A percentile compares a stretch with the other conserved stretches of the same genome.
phyloP scores from a whole-genome alignment of 2,888 invertebrate species.

The Apotomis capreana region DNA sequence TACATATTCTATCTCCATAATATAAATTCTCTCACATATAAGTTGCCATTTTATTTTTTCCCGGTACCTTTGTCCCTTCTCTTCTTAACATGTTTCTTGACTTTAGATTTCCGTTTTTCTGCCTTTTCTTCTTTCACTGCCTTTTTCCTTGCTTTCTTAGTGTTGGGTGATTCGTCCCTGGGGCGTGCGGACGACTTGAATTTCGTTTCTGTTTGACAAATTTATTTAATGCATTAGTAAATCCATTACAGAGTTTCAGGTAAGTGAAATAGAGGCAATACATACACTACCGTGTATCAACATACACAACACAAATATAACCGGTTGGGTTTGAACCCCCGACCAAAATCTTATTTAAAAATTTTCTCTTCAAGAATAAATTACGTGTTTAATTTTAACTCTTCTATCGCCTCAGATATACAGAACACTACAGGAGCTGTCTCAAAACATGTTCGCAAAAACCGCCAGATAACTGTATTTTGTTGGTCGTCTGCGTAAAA shows the following conservation, averaged over 20 bases:
- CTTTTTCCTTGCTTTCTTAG: conserved; percentile 93
- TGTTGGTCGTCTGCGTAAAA: too few relatives aligned
- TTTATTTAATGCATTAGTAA: not conserved
- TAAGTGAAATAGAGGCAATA: too few relatives aligned
- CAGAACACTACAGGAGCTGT: too few relatives aligned
- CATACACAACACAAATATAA: too few relatives aligned
- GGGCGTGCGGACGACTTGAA: conserved; percentile 87
- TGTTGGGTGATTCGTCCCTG: conserved; percentile 91
- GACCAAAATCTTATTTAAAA: too few relatives aligned
- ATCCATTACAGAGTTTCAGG: not conserved
- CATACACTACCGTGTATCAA: too few relatives aligned
- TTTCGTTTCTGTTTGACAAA: conserved; percentile 68
- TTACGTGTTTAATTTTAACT: too few relatives aligned
- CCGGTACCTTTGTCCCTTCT: conserved; percentile 87
- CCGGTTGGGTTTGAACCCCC: too few relatives aligned
- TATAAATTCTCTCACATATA: conserved; percentile 13
- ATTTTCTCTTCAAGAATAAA: too few relatives aligned
- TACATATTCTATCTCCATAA: not conserved
- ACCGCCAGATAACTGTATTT: too few relatives aligned
- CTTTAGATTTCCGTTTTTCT: conserved; percentile 93
- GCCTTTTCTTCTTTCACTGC: conserved; percentile 94
- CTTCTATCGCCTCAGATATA: too few relatives aligned
- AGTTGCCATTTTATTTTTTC: conserved; percentile 59
- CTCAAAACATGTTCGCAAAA: too few relatives aligned
- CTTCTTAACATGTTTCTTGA: conserved; percentile 97